Base-by-base conservation (phyloP, 1,140 invertebrate genomes). In the Halesus radiatus region DNA sequence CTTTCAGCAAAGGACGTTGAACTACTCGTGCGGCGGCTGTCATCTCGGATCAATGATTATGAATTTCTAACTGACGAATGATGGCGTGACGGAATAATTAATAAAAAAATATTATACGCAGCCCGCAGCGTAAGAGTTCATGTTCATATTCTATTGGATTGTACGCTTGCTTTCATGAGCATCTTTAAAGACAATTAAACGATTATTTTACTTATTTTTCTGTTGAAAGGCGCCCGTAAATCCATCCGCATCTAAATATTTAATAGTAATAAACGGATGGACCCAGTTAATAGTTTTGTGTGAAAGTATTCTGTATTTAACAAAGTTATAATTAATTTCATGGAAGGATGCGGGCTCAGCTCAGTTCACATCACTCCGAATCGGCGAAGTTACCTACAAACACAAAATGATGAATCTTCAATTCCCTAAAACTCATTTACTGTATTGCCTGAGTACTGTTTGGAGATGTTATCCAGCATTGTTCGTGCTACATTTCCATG, bases 371-470 rank as follows among this genome's bases (percentile, higher is more conserved):
- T 37, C 62, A 6, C 62, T 45, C 10, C 10, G 37, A 32, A 66
- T 26, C 26, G 22, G 23, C 2, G 8, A 22, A 29, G 62, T 29
- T 26, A 26, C 29, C 29, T 45, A 13, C 37, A 45, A 45, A 45
- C 37, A 66, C n/a, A 16, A 29, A 66, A 29, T 66, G 62, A 66
- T 32, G 62, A 66, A 66, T 66, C 62, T 66, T 32, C 62, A 32
- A 26, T 66, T 66, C 62, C 26, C 62, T n/a, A 32, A 66, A 66
- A 66, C 62, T 66, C 62, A 66, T 66, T 60, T 66, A 66, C 62
- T n/a, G 62, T 66, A 66, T 66, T 66, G 23, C 62, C 62, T 22
- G 29, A 66, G 29, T 3, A 26, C 62, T 66, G 62, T 66, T 64
- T 66, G 23, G 62, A 15, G 62, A 66, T 66, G 16, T 32, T 29